Base-by-base conservation (phyloP, 2,113 vertebrate species). In the Rhineura floridana region DNA sequence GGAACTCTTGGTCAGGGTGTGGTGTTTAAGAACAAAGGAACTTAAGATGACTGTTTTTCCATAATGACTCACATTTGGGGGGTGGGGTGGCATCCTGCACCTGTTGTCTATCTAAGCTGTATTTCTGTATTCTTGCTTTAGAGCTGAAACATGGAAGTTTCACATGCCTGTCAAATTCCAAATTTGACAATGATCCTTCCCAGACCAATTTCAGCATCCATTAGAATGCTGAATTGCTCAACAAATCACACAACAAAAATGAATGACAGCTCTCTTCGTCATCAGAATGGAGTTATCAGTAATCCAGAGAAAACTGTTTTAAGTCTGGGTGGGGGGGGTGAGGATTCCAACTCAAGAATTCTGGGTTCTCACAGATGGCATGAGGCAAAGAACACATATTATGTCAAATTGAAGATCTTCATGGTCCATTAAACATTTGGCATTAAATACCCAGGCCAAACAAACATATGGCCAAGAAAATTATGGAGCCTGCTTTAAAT, bases 1-100 rank as follows among this genome's bases (percentile, higher is more conserved):
- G 62, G 76, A 77, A 30, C 33, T 42, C 55, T 33, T 30, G 55
- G 55, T 78, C 42, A 78, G 75, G 81, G 59, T 30, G 46, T 44
- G 59, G n/a, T 52, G 75, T 79, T 67, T 46, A 48, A 23, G 62
- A 69, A 86, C 75, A 79, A 79, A 86, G 75, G 59, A 25, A 79
- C 15, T 30, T 39, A 25, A 84, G 48, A 84, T 39, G 44, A 48
- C 30, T 44, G 4, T 23, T 15, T 63, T 63, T 83, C 28, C 62
- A 67, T 28, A 4, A 55, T 63, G 80, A 65, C 80, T 65, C 80
- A 81, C 23, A 63, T 65, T 65, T 72, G 3, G 63, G 63, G 63
- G 63, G 23, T 28, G 65, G 67, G 30, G 28, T 50, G 77, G 30
- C 8, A 25, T 25, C 23, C n/a, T 3, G 8, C 2, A 13, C 8